Conservation (phyloP, 2,797 vertebrate species). For the Danio aesculapii region DNA sequence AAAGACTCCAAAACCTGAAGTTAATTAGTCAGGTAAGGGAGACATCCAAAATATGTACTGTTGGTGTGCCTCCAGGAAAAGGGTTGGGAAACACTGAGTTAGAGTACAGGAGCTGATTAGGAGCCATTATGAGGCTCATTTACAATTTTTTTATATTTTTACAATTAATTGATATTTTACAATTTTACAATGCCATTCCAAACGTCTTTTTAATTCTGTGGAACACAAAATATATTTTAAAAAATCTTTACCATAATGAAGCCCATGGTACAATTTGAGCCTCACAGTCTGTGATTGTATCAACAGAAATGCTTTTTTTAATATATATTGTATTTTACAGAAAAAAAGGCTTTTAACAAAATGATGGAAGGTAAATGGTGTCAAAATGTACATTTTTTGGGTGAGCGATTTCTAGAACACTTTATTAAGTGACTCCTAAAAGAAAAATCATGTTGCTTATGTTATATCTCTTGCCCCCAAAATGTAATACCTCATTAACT, state of each 20-base stretch:
- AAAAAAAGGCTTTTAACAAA: not conserved
- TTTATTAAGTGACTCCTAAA: not conserved
- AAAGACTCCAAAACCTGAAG: too few species aligned
- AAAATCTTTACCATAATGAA: too few species aligned
- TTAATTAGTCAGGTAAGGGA: too few species aligned
- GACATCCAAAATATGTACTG: too few species aligned
- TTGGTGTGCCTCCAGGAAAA: too few species aligned
- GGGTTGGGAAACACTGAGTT: too few species aligned
- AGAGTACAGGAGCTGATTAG: too few species aligned
- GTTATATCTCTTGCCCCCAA: not conserved
- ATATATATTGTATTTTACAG: not conserved
- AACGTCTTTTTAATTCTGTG: not conserved
- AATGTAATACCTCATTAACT: conserved; percentile 1
- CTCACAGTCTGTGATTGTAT: not conserved
- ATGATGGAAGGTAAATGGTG: not conserved
- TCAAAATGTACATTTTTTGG: conserved; percentile 4
- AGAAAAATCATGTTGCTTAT: not conserved
- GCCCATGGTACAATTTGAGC: too few species aligned
- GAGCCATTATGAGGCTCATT: too few species aligned
- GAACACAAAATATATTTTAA: not conserved
- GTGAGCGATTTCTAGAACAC: not conserved
- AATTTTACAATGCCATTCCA: too few species aligned
- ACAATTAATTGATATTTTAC: too few species aligned
- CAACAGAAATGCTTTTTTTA: not conserved
- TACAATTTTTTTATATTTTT: too few species aligned